phyloP scores from a whole-genome alignment of 2,113 vertebrate genomes.

The Barbus barbus region DNA sequence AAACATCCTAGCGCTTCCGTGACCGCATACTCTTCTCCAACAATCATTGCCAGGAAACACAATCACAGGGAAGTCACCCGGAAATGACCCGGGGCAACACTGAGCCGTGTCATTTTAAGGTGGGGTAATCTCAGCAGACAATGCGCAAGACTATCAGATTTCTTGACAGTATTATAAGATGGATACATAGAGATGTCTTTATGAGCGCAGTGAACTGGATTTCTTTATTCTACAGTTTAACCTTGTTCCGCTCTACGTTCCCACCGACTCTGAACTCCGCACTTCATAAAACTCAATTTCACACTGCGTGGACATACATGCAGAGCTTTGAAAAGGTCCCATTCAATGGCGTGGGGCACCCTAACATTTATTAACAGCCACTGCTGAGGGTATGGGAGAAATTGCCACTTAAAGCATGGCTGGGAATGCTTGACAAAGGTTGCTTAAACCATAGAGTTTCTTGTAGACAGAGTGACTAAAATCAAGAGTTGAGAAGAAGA shows the following conservation, averaged over 20 bases:
- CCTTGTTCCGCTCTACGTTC: neutral
- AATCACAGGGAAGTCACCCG: neutral
- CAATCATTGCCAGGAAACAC: neutral
- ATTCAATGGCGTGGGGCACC: neutral
- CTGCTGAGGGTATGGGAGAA: neutral
- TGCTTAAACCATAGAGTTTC: neutral
- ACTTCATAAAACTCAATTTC: conserved; percentile 56
- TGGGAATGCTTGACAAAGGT: neutral
- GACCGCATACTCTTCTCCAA: neutral
- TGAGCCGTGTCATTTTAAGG: neutral
- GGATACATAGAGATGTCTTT: neutral
- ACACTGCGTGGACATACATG: conserved; percentile 41
- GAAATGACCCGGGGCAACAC: neutral
- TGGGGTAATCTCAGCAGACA: conserved; percentile 10
- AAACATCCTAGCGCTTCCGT: neutral
- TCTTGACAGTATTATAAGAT: neutral
- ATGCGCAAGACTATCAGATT: conserved; percentile 2
- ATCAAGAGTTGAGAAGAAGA: neutral
- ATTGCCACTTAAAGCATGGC: conserved; percentile 11
- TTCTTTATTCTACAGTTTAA: conserved; percentile 21
- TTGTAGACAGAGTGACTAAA: neutral
- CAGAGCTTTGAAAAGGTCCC: conserved; percentile 24
- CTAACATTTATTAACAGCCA: conserved; percentile 47
- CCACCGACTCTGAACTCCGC: neutral
- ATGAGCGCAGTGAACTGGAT: neutral